Evolutionary conservation across 1,140 invertebrate genomes (phyloP).

Genomic region (Brachionus sp.): DNA sequence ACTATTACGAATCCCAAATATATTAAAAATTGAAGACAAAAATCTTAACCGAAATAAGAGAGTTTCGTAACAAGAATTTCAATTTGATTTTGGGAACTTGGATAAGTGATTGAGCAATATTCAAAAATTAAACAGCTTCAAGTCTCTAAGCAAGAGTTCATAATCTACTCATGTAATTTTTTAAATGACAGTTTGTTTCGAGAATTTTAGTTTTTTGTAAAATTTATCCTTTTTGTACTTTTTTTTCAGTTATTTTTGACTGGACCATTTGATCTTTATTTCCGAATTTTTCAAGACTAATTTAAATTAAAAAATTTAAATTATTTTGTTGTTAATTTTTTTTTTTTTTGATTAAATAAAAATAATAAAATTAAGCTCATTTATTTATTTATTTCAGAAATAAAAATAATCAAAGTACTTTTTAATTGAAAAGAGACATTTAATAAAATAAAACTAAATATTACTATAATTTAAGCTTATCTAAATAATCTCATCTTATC

Average conservation of each 20-base stretch:
- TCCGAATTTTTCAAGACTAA: background rate
- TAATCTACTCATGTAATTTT: background rate
- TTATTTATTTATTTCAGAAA: background rate
- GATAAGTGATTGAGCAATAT: background rate
- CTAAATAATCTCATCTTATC: background rate
- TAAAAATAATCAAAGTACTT: background rate
- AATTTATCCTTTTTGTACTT: background rate
- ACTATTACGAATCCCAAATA: background rate
- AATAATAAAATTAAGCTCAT: background rate
- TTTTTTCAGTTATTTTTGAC: background rate
- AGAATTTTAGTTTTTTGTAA: background rate
- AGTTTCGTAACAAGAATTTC: too few species aligned
- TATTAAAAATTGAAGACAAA: background rate
- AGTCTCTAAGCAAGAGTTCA: background rate
- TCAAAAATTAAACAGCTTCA: background rate
- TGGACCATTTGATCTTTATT: background rate
- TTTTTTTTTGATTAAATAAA: background rate
- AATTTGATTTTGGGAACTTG: background rate
- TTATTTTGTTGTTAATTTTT: background rate
- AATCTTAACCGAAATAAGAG: background rate
- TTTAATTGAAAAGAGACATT: background rate
- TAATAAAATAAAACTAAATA: too few species aligned
- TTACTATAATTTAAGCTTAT: background rate
- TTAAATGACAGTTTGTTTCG: background rate
- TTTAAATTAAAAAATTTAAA: background rate